A percentile compares a stretch with the other conserved stretches of the same genome.
These are phyloP conservation scores for Eupsittula cactorum DNA, from an alignment of 2,113 vertebrate genomes.

Conservation along the genomic window DNA sequence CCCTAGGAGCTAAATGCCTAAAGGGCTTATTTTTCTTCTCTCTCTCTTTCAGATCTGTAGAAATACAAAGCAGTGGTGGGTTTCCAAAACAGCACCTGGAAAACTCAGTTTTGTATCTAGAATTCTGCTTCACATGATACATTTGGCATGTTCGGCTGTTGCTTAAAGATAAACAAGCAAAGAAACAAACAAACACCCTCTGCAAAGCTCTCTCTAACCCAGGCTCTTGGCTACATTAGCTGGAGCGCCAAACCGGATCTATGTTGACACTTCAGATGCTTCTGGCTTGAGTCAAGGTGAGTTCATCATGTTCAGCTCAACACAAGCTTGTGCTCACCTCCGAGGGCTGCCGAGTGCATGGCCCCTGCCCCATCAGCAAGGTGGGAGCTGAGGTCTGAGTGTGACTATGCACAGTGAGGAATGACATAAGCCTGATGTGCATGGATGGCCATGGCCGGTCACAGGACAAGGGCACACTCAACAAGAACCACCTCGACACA, in stretches of 20 bases:
- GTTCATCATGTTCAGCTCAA: neutral
- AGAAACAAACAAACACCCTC: neutral
- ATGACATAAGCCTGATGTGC: neutral
- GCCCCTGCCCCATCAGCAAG: neutral
- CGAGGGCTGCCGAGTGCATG: neutral
- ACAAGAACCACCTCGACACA: neutral
- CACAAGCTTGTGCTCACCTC: neutral
- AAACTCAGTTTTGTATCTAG: neutral
- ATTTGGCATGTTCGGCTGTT: neutral
- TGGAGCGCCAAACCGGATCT: neutral
- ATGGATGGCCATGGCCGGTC: neutral
- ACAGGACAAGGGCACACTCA: neutral
- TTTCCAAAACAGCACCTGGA: conserved; percentile 33
- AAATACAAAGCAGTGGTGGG: conserved; percentile 82
- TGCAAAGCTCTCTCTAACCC: neutral
- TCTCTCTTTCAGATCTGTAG: conserved; percentile 86
- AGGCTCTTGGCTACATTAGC: neutral
- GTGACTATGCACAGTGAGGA: neutral
- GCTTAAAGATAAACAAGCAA: neutral
- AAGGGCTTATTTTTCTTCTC: conserved; percentile 84
- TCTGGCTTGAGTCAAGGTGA: neutral
- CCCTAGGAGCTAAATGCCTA: conserved; percentile 84
- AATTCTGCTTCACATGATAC: neutral
- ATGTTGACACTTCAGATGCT: neutral
- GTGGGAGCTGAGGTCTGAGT: neutral